A percentile compares a stretch with the other conserved stretches of the same genome.
Conservation (phyloP, 1,140 invertebrate species). For the Drosophila insularis region DNA sequence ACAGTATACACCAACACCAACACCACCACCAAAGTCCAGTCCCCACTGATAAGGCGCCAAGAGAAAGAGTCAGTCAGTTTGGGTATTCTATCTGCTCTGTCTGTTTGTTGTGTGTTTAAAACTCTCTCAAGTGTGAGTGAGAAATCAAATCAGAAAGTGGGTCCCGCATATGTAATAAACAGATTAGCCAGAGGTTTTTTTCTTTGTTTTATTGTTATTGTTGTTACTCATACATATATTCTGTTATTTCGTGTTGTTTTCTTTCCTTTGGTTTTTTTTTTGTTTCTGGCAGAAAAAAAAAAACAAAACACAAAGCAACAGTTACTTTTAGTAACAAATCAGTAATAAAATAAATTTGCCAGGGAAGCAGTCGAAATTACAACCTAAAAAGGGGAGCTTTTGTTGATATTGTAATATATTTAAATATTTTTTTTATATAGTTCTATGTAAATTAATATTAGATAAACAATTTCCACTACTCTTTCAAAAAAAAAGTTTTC, state of each 20-base stretch:
- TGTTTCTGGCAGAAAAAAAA: too few relatives aligned
- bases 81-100: neutral
- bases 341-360: neutral
- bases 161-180: slow-evolving; percentile 15
- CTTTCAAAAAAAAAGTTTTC: too few relatives aligned
- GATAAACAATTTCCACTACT: too few relatives aligned
- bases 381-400: too few relatives aligned
- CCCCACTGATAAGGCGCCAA: slow-evolving; percentile 17
- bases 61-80: neutral
- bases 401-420: too few relatives aligned
- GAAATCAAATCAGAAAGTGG: slow-evolving; percentile 6
- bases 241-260: too few relatives aligned
- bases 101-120: neutral
- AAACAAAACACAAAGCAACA: too few relatives aligned
- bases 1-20: neutral
- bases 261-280: too few relatives aligned
- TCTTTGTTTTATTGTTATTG: neutral
- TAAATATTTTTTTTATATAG: too few relatives aligned
- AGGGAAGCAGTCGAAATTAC: neutral
- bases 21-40: neutral
- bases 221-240: neutral
- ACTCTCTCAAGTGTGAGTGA: neutral
- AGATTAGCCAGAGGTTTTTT: slow-evolving; percentile 7
- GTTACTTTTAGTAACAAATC: neutral
- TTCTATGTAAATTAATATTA: too few relatives aligned